phyloP scores from a whole-genome alignment of 2,888 invertebrate genomes.

The Dryadula phaetusa region DNA sequence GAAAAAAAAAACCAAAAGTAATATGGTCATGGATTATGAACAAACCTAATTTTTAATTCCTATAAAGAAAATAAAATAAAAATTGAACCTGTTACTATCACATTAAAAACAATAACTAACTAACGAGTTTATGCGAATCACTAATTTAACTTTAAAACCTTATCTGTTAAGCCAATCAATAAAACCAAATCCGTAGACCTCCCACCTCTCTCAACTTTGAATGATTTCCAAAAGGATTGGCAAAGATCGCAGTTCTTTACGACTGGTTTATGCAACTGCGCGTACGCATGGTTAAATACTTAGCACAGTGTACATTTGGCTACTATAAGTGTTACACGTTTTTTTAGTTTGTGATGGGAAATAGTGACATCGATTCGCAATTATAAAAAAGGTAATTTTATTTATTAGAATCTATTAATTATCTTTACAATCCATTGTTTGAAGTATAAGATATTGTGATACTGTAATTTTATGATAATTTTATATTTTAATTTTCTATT shows the following conservation, averaged over 20 bases:
- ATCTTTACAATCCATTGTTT: slow-evolving; percentile 7
- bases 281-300: slow-evolving; percentile 53
- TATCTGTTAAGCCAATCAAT: not conserved
- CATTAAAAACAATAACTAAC: not conserved
- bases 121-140: not conserved
- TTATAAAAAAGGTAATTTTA: slow-evolving; percentile 14
- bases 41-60: no score
- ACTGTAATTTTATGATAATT: slow-evolving; percentile 12
- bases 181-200: slow-evolving; percentile 18
- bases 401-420: slow-evolving; percentile 4
- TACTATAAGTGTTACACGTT: slow-evolving; percentile 50
- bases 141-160: not conserved
- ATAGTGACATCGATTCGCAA: slow-evolving; percentile 17
- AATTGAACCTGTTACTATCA: no score
- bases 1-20: no score
- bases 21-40: no score
- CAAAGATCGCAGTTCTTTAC: slow-evolving; percentile 35
- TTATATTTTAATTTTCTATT: no score
- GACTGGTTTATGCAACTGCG: slow-evolving; percentile 50
- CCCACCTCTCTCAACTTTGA: slow-evolving; percentile 14
- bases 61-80: no score
- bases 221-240: slow-evolving; percentile 28
- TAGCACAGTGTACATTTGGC: slow-evolving; percentile 48
- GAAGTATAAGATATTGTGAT: not conserved
- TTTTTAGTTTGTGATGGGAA: slow-evolving; percentile 24